Percentiles rank a stretch among this genome's conserved stretches.
These are phyloP conservation scores for Enteromius mattozi DNA, from an alignment of 2,797 vertebrate genomes.

Conservation along the genomic window DNA sequence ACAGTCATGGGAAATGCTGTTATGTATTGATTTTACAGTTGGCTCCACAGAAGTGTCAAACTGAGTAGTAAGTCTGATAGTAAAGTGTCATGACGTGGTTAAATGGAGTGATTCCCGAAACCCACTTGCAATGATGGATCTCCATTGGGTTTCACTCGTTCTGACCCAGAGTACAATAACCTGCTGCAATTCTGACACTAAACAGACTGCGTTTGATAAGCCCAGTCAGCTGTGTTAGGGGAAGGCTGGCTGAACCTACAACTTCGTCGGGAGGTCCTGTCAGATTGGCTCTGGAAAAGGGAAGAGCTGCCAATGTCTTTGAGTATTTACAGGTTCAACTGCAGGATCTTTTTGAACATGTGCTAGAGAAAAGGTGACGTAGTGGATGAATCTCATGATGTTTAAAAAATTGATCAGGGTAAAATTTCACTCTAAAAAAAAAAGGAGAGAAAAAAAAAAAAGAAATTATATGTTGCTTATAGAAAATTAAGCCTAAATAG, in stretches of 20 bases:
- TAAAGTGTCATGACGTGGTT: slow-evolving; percentile 28
- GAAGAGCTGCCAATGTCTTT: not conserved
- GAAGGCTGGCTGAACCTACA: not conserved
- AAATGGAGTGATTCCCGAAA: slow-evolving; percentile 12
- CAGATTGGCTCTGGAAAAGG: slow-evolving; percentile 11
- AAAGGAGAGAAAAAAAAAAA: too few species aligned
- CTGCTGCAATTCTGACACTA: slow-evolving; percentile 28
- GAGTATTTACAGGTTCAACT: slow-evolving; percentile 2
- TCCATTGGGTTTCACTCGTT: not conserved
- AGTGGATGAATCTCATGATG: not conserved
- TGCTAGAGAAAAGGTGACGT: not conserved
- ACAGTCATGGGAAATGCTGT: slow-evolving; percentile 41
- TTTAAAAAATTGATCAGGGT: not conserved
- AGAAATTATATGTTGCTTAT: not conserved
- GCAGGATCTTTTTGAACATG: slow-evolving; percentile 4
- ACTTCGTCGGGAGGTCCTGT: slow-evolving; percentile 10
- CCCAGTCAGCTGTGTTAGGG: slow-evolving; percentile 13
- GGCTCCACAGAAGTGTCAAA: slow-evolving; percentile 1
- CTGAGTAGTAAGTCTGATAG: slow-evolving; percentile 29
- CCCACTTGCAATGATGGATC: slow-evolving; percentile 4
- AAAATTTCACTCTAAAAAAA: not conserved
- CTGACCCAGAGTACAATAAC: slow-evolving; percentile 25
- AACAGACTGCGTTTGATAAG: slow-evolving; percentile 37
- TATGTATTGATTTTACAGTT: slow-evolving; percentile 8
- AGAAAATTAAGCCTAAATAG: not conserved